Conservation (phyloP, 64 coral and sea anemone species). For the Dendronephthya gigantea region DNA sequence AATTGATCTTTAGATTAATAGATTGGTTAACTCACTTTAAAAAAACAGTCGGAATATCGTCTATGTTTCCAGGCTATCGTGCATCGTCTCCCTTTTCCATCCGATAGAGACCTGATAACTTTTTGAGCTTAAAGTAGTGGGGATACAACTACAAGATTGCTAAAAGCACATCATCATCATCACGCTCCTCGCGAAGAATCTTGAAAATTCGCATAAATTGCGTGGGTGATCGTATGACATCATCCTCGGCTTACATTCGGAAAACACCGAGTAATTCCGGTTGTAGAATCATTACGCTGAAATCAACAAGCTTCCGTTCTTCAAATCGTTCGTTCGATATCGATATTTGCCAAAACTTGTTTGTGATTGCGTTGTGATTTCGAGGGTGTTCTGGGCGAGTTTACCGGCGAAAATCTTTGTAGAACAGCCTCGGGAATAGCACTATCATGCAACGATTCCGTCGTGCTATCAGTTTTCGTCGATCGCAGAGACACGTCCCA, state of each 20-base stretch:
- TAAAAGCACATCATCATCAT: no score
- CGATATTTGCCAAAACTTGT: not conserved
- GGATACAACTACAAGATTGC: no score
- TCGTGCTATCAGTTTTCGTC: constrained; percentile 84
- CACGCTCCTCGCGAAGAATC: not conserved
- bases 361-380: not conserved
- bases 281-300: not conserved
- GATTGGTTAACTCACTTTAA: no score
- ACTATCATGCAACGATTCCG: constrained; percentile 61
- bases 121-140: no score
- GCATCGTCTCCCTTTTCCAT: no score
- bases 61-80: no score
- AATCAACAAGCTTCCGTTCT: not conserved
- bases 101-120: no score
- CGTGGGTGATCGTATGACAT: not conserved
- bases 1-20: no score
- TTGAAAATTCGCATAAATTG: not conserved
- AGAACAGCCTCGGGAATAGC: not conserved
- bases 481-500: constrained; percentile 79
- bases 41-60: no score
- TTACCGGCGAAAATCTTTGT: not conserved
- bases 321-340: not conserved
- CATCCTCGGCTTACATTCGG: not conserved
- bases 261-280: not conserved
- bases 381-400: not conserved